Conservation (phyloP, 2,113 vertebrate species). For the Macrotis lagotis region DNA sequence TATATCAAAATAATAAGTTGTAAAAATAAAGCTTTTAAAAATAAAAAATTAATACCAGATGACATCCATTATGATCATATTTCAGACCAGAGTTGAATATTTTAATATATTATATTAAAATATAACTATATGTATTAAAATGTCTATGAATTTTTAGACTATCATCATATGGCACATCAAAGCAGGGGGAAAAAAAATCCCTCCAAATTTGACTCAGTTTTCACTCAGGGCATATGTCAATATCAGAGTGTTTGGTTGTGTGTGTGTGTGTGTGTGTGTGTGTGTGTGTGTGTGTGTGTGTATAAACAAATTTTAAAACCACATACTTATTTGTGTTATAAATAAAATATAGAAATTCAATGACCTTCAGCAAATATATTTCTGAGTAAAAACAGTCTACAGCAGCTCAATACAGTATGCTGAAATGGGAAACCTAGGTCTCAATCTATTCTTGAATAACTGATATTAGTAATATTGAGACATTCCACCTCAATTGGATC, state of each 20-base stretch:
- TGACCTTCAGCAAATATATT: neutral
- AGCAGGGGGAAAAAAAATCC: conserved; percentile 62
- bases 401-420: neutral
- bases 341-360: neutral
- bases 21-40: conserved; percentile 74
- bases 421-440: neutral
- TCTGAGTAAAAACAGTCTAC: neutral
- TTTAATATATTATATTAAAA: conserved; percentile 79
- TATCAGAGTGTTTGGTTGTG: too few species aligned
- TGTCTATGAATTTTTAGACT: conserved; percentile 71
- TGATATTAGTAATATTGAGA: neutral
- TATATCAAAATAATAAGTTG: conserved; percentile 79
- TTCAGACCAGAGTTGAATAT: conserved; percentile 74
- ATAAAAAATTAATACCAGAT: conserved; percentile 81
- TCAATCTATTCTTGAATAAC: neutral
- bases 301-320: too few species aligned
- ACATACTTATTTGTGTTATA: too few species aligned
- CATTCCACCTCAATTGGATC: neutral
- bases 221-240: neutral
- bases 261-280: neutral
- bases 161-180: conserved; percentile 68
- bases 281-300: neutral
- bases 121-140: conserved; percentile 64
- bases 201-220: neutral
- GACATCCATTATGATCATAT: conserved; percentile 71